Percentiles rank a stretch among this genome's conserved stretches.
These are phyloP conservation scores for Oligia strigilis DNA, from an alignment of 2,888 invertebrate species.

Conservation along the genomic window DNA sequence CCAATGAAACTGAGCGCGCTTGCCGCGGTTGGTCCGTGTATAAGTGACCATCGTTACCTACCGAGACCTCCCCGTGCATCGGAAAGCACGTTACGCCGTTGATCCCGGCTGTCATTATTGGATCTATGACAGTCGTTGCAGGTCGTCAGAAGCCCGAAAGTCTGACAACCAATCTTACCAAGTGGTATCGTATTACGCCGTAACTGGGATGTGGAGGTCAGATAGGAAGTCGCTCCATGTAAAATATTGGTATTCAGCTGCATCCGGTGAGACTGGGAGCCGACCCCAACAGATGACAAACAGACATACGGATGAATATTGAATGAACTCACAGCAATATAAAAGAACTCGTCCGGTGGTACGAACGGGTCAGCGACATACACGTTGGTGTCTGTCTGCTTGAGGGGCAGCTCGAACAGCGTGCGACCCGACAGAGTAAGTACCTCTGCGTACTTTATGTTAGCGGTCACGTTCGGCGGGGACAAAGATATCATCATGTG, in stretches of 20 bases:
- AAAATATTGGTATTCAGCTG: neutral
- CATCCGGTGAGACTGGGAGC: neutral
- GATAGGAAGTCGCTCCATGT: neutral
- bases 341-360: slow-evolving; percentile 92
- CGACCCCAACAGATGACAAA: neutral
- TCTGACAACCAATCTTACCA: too few species aligned
- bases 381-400: slow-evolving; percentile 63
- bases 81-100: too few species aligned
- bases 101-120: too few species aligned
- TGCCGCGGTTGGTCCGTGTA: too few species aligned
- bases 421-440: slow-evolving; percentile 77
- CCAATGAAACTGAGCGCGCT: too few species aligned
- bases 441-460: slow-evolving; percentile 79
- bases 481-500: slow-evolving; percentile 81
- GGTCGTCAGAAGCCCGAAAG: too few species aligned
- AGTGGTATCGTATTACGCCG: too few species aligned
- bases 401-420: slow-evolving; percentile 83
- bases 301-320: neutral
- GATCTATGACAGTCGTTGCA: too few species aligned
- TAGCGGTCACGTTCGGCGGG: slow-evolving; percentile 71
- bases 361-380: slow-evolving; percentile 89
- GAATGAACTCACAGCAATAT: slow-evolving; percentile 89
- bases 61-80: too few species aligned
- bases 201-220: too few species aligned
- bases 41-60: too few species aligned